These are phyloP conservation scores for Arizona elegans DNA, from an alignment of 2,113 vertebrate species.

Conservation along the genomic window DNA sequence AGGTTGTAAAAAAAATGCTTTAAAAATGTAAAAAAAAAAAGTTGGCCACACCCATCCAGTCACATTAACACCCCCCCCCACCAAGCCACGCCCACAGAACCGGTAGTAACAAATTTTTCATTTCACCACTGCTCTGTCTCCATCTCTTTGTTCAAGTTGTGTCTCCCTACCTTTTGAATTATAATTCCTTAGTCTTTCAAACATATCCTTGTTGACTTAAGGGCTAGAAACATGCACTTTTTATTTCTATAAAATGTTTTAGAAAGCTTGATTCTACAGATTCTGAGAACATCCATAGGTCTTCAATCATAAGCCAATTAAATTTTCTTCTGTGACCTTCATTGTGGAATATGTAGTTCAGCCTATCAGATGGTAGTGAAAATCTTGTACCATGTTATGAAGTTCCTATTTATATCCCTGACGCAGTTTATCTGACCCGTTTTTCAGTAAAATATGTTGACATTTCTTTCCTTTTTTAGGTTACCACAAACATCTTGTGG, in stretches of 20 bases:
- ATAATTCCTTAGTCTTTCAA: not conserved
- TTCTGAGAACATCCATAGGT: not conserved
- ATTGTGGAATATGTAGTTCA: not conserved
- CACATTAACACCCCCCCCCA: too few relatives aligned
- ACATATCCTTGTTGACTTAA: not conserved
- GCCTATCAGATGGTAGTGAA: not conserved
- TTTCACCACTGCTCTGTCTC: too few relatives aligned
- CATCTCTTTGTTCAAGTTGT: not conserved
- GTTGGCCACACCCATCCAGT: too few relatives aligned
- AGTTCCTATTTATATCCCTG: not conserved
- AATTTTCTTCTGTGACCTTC: not conserved
- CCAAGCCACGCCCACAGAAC: too few relatives aligned
- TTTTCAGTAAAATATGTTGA: constrained; percentile 9
- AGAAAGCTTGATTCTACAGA: not conserved
- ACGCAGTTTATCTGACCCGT: not conserved
- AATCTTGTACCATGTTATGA: not conserved
- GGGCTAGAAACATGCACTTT: not conserved
- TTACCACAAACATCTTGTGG: constrained; percentile 88
- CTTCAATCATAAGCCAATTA: not conserved
- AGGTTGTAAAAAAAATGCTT: too few relatives aligned
- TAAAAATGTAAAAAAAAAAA: too few relatives aligned
- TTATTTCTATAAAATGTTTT: not conserved
- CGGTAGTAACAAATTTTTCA: too few relatives aligned
- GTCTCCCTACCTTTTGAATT: not conserved
- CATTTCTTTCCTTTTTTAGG: constrained; percentile 63